Evolutionary conservation across 2,113 vertebrate species (phyloP).

Genomic region (Microtus oregoni): DNA sequence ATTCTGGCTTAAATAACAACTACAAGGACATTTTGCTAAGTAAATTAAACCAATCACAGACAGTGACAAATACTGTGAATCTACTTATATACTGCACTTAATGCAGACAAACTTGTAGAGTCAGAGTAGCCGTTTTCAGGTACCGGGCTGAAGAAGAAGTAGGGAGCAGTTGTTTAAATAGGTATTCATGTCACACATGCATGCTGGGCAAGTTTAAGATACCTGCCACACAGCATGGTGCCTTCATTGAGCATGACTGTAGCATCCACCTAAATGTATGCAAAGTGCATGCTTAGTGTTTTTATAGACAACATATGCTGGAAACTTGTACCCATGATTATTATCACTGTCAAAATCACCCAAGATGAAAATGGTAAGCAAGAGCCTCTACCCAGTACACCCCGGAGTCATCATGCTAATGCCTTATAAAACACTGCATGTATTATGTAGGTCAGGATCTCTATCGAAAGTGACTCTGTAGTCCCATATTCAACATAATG

Average conservation of each 20-base stretch:
- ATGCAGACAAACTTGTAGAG: background rate
- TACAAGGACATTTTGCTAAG: too few relatives aligned
- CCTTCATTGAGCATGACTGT: background rate
- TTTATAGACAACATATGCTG: background rate
- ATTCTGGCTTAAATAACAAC: background rate
- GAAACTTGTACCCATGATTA: background rate
- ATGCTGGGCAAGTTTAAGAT: background rate
- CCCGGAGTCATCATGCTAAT: background rate
- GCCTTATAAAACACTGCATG: background rate
- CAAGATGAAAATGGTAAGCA: background rate
- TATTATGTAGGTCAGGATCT: background rate
- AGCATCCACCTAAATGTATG: background rate
- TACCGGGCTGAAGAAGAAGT: background rate
- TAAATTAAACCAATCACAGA: background rate
- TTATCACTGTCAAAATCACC: background rate
- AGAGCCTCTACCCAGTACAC: background rate
- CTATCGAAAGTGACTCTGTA: background rate
- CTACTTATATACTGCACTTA: background rate
- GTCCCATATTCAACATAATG: background rate
- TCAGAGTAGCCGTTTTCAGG: background rate
- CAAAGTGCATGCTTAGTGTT: background rate
- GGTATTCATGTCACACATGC: background rate
- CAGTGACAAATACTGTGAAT: background rate
- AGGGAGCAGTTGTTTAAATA: background rate
- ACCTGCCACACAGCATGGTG: background rate